Evolutionary conservation across 2,113 vertebrate species (phyloP), one percentile per base, ranked within the genome.

Genomic region (Steatornis caripensis): DNA sequence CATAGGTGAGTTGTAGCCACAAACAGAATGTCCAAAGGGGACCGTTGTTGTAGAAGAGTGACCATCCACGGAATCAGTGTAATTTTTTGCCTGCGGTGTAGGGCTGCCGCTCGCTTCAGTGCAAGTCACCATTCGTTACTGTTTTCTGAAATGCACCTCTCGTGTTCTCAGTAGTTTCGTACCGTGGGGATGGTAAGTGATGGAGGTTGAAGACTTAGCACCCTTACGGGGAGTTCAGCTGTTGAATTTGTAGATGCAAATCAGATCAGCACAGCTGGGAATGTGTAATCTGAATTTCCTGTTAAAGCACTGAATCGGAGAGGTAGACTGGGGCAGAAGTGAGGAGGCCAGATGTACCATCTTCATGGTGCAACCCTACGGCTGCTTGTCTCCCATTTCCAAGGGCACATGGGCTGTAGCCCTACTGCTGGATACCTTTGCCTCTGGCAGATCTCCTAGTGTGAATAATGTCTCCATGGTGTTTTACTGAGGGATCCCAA

Each of bases 1-100:
- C 0, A 0, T 21, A 13, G 57, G 39, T 61, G 37, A 53, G 21
- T 12, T 1, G 3, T 34, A 85, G 19, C 22, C 23, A 29, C 5
- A 18, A 37, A 12, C 24, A 49, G 49, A 81, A 48, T 1, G 10
- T 60, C 21, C 43, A 53, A 41, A 18, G 10, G 51, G 11, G 15
- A 7, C 11, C 3, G 1, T 11, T 53, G 85, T 45, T 53, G 22
- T 48, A 84, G 43, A 84, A 62, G 5, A 54, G 39, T 12, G 27
- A 24, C 7, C 54, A 41, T 72, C 22, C 32, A 43, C 45, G 12
- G 46, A 66, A 53, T 37, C 27, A 34, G 8, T 18, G 17, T 36
- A 22, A 9, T 8, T 41, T 78, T 86, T 72, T 68, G 17, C 23
- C 12, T 53, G 10, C 12, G 1, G 0, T 24, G 7, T 66, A 20